phyloP scores from a whole-genome alignment of 2,888 invertebrate species.

The Diarsia dahlii region DNA sequence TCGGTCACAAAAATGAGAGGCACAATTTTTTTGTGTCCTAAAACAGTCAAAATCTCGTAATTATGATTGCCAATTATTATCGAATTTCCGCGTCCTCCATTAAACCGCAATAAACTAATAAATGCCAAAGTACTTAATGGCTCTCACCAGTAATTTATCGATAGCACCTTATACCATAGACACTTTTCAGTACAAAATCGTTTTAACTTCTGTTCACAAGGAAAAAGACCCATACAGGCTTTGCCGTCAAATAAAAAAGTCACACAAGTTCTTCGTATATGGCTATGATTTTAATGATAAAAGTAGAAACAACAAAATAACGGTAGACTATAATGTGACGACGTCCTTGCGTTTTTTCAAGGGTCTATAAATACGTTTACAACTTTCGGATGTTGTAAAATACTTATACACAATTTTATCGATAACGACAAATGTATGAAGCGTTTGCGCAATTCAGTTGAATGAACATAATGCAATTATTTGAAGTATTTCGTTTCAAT shows the following conservation, averaged over 20 bases:
- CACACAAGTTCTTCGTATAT: neutral
- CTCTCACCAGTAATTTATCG: slow-evolving; percentile 61
- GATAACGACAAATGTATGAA: slow-evolving; percentile 38
- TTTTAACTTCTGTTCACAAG: slow-evolving; percentile 8
- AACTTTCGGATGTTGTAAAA: slow-evolving; percentile 46
- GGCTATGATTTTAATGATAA: neutral
- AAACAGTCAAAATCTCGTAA: slow-evolving; percentile 41
- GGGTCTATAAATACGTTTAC: slow-evolving; percentile 35
- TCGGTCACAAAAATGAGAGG: slow-evolving; percentile 5
- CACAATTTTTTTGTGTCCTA: slow-evolving; percentile 42
- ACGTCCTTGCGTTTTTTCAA: slow-evolving; percentile 26
- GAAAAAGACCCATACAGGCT: slow-evolving; percentile 1
- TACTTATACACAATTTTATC: slow-evolving; percentile 46
- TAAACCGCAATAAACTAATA: slow-evolving; percentile 65
- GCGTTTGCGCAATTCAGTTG: neutral
- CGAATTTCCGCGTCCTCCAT: slow-evolving; percentile 65
- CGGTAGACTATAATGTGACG: neutral
- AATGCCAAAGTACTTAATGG: slow-evolving; percentile 59
- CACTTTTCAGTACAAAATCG: neutral
- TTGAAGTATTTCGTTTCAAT: neutral
- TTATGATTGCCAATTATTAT: slow-evolving; percentile 63
- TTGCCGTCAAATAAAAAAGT: slow-evolving; percentile 31
- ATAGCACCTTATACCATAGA: slow-evolving; percentile 3
- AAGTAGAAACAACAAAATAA: slow-evolving; percentile 6
- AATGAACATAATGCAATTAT: neutral